A percentile compares a stretch with the other conserved stretches of the same genome.
Conservation (phyloP, 2,797 vertebrate genomes). For the Anableps anableps region DNA sequence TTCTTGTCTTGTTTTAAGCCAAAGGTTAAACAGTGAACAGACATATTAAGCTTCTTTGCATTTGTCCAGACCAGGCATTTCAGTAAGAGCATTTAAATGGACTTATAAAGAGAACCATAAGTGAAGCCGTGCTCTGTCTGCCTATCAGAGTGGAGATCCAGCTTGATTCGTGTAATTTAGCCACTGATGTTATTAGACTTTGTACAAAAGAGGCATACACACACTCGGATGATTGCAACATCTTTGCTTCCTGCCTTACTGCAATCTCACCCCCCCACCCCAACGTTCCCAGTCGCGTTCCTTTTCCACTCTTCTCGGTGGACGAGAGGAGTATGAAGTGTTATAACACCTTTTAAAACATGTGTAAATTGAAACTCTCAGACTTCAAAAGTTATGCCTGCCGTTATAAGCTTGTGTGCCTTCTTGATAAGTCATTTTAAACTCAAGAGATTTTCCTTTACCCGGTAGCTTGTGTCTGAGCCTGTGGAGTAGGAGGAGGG, state of each 20-base stretch:
- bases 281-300: neutral
- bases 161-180: conserved; percentile 21
- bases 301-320: neutral
- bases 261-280: conserved; percentile 6
- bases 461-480: conserved; percentile 12
- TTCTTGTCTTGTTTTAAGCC: conserved; percentile 30
- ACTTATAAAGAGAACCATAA: conserved; percentile 49
- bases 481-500: neutral
- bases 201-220: neutral
- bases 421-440: conserved; percentile 53
- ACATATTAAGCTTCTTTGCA: conserved; percentile 73
- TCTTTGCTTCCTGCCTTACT: conserved; percentile 2
- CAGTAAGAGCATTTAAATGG: conserved; percentile 73
- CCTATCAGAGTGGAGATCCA: conserved; percentile 20
- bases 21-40: conserved; percentile 56
- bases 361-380: conserved; percentile 22
- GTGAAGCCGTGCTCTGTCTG: conserved; percentile 42
- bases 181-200: conserved; percentile 18
- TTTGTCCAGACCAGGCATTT: conserved; percentile 56
- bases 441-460: conserved; percentile 35
- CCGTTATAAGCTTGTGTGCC: conserved; percentile 40
- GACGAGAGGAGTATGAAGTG: conserved; percentile 4
- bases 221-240: neutral
- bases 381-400: conserved; percentile 60
- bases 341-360: conserved; percentile 48